Percentiles rank a stretch among this genome's conserved stretches.
phyloP scores from a whole-genome alignment of 2,797 vertebrate genomes.

The Artibeus jamaicensis region DNA sequence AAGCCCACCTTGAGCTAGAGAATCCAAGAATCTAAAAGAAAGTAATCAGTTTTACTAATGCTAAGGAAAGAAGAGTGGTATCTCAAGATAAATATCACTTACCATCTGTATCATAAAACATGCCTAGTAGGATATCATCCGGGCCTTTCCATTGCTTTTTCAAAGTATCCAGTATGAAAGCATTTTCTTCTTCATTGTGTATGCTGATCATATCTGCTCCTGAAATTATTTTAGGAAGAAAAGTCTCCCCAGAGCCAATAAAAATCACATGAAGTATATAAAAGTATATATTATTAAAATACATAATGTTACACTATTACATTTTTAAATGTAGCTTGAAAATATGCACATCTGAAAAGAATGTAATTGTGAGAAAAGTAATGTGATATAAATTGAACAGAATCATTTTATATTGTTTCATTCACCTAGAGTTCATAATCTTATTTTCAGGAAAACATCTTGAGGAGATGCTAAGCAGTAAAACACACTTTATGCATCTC shows the following conservation, averaged over 20 bases:
- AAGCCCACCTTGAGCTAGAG: neutral
- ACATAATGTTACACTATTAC: neutral
- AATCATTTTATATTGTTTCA: neutral
- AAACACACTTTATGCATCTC: neutral
- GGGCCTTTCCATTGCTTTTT: constrained; percentile 86
- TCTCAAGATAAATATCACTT: constrained; percentile 70
- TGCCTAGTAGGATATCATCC: constrained; percentile 87
- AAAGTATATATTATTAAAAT: neutral
- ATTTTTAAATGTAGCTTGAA: neutral
- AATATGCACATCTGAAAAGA: neutral
- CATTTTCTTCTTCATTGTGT: constrained; percentile 87
- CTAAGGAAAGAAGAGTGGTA: neutral
- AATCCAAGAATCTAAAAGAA: neutral
- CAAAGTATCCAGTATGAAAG: constrained; percentile 85
- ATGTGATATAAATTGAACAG: neutral
- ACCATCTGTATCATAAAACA: constrained; percentile 91
- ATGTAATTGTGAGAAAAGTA: neutral
- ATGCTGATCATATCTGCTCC: constrained; percentile 87
- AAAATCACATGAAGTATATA: constrained; percentile 11
- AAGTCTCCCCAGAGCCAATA: neutral
- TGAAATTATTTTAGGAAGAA: constrained; percentile 58
- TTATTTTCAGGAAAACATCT: neutral
- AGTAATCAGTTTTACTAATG: neutral
- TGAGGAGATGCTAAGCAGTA: neutral
- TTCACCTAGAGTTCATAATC: neutral